Evolutionary conservation across 2,113 vertebrate species (phyloP).

Genomic region (Piaya cayana): DNA sequence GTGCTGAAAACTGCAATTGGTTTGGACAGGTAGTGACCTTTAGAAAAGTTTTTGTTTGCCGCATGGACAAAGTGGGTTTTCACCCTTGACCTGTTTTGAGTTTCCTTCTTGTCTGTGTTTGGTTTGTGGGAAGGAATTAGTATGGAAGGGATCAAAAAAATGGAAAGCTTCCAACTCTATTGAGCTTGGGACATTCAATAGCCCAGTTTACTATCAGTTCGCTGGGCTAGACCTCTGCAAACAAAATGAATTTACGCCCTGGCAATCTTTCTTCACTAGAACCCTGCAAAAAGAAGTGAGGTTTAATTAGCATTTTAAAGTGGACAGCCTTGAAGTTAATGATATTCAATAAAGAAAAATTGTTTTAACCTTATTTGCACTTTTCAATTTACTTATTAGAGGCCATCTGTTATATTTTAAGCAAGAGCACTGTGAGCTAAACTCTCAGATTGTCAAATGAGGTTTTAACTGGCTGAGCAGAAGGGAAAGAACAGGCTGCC

Average conservation of each 20-base stretch:
- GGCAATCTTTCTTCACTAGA: slow-evolving; percentile 62
- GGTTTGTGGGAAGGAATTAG: slow-evolving; percentile 12
- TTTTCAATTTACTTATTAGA: slow-evolving; percentile 79
- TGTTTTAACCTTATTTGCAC: slow-evolving; percentile 79
- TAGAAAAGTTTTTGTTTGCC: background rate
- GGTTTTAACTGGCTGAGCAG: slow-evolving; percentile 62
- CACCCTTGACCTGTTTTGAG: background rate
- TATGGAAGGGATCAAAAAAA: background rate
- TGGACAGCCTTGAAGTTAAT: slow-evolving; percentile 77
- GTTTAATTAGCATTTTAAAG: slow-evolving; percentile 77
- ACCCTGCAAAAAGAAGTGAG: slow-evolving; percentile 56
- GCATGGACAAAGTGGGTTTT: background rate
- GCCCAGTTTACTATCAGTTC: slow-evolving; percentile 1
- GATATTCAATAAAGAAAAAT: slow-evolving; percentile 78
- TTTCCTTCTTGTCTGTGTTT: background rate
- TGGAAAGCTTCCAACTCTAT: slow-evolving; percentile 19
- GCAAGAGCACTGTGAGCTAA: slow-evolving; percentile 62
- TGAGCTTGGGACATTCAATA: background rate
- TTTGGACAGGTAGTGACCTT: background rate
- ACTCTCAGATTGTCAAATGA: slow-evolving; percentile 63
- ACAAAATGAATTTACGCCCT: slow-evolving; percentile 42
- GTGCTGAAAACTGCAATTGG: background rate
- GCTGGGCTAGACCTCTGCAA: slow-evolving; percentile 41
- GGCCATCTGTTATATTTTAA: slow-evolving; percentile 77
- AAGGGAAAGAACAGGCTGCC: slow-evolving; percentile 41